Conservation (phyloP, 2,113 vertebrate species). For the Rattus norvegicus region GRCr8 NC_086028.1:8018001-8018500, state of each 20-base stretch:
- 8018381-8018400: not conserved
- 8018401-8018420: not conserved
- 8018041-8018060: not conserved
- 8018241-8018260: not conserved
- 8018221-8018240: conserved; percentile 35
- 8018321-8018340: conserved; percentile 69
- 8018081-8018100: not conserved
- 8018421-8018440: not conserved
- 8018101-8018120: not conserved
- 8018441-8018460: conserved; percentile 23
- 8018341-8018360: conserved; percentile 71
- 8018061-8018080: not conserved
- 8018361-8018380: not conserved
- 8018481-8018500: not conserved
- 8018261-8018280: not conserved
- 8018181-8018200: not conserved
- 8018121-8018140: not conserved
- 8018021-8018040: not conserved
- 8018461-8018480: conserved; percentile 41
- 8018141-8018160: not conserved
- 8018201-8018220: conserved; percentile 39
- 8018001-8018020: not conserved
- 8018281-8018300: conserved; percentile 48
- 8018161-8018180: conserved; percentile 46
- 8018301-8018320: conserved; percentile 56